Percentiles rank a stretch among this genome's conserved stretches.
Evolutionary conservation across 2,113 vertebrate species (phyloP).

Genomic region (Lophochroa leadbeateri): DNA sequence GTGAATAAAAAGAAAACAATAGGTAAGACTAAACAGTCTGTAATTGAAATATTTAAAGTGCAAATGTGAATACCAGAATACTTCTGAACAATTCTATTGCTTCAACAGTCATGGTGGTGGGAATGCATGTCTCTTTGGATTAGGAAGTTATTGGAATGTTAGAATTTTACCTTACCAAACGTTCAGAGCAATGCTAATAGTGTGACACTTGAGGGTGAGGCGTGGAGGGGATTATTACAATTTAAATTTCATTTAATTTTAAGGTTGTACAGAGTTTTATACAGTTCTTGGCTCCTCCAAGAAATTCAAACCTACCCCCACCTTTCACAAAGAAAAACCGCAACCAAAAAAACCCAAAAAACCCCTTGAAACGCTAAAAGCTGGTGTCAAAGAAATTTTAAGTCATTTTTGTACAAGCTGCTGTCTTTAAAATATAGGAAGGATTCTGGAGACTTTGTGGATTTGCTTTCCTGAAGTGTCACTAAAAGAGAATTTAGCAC

Average conservation of each 20-base stretch:
- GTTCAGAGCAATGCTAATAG: background rate
- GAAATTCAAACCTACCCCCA: background rate
- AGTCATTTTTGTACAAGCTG: background rate
- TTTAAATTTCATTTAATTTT: background rate
- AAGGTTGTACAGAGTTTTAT: background rate
- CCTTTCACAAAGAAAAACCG: background rate
- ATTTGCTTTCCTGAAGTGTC: background rate
- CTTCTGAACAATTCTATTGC: background rate
- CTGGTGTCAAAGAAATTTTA: background rate
- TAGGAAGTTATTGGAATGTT: background rate
- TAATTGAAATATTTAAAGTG: background rate
- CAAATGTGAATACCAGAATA: background rate
- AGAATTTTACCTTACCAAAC: background rate
- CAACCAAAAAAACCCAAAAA: background rate
- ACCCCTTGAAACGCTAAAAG: background rate
- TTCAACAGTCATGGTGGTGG: background rate
- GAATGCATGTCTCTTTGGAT: background rate
- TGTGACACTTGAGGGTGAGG: background rate
- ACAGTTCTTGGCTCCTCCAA: background rate
- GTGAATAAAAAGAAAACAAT: constrained; percentile 97
- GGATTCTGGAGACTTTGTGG: background rate
- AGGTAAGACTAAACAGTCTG: constrained; percentile 76
- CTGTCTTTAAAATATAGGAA: background rate
- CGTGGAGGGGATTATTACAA: background rate
- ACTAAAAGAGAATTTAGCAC: background rate